Evolutionary conservation across 2,888 invertebrate species (phyloP).

Genomic region (Zaprionus obscuricornis): DNA sequence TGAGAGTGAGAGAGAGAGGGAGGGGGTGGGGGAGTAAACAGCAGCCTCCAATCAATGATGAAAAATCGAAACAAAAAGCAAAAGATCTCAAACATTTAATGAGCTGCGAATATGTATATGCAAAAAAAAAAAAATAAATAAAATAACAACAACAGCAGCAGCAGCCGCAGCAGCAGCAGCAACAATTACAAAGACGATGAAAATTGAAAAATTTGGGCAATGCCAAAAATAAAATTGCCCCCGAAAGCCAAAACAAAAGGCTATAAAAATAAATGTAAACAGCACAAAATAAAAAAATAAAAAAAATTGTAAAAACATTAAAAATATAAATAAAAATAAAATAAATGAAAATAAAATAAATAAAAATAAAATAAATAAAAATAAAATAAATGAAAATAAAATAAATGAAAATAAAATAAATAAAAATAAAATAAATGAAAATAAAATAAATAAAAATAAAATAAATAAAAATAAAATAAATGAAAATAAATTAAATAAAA

Average conservation of each 20-base stretch:
- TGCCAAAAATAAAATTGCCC: slow-evolving; percentile 18
- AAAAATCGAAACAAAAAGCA: slow-evolving; percentile 34
- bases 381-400: background rate
- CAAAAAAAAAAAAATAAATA: slow-evolving; percentile 34
- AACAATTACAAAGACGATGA: slow-evolving; percentile 32
- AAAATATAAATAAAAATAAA: too few species aligned
- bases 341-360: background rate
- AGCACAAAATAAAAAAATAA: background rate
- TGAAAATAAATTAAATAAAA: background rate
- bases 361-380: slow-evolving; percentile 33
- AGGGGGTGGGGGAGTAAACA: background rate
- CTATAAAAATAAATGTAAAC: slow-evolving; percentile 25
- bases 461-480: slow-evolving; percentile 11
- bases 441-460: slow-evolving; percentile 23
- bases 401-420: background rate
- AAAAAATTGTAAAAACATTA: background rate
- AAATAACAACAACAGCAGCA: background rate
- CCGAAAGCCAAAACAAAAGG: slow-evolving; percentile 15
- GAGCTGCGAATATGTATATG: slow-evolving; percentile 64
- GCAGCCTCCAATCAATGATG: slow-evolving; percentile 41
- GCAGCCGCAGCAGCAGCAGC: background rate
- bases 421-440: slow-evolving; percentile 9
- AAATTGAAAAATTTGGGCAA: slow-evolving; percentile 8
- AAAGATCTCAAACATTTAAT: slow-evolving; percentile 40
- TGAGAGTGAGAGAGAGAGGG: background rate